These are phyloP conservation scores for Zaprionus bogoriensis DNA, from an alignment of 2,888 invertebrate species.

Conservation along the genomic window DNA sequence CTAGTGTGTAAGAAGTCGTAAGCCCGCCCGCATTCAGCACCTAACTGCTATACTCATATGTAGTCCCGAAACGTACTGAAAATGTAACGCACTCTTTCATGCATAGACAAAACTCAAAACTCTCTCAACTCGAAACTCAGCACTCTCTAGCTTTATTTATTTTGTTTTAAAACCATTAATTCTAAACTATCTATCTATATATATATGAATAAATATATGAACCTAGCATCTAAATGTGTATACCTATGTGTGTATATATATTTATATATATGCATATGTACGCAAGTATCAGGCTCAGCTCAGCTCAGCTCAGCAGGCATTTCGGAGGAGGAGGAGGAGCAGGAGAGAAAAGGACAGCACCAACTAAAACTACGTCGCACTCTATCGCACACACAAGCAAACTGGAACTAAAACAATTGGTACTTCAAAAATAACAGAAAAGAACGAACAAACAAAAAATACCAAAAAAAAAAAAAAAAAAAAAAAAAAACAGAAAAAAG, in stretches of 20 bases:
- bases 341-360: conserved; percentile 46
- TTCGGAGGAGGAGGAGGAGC: conserved; percentile 50
- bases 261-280: too few relatives aligned
- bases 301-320: conserved; percentile 50
- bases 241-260: conserved; percentile 28
- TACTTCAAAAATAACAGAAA: conserved; percentile 46
- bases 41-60: conserved; percentile 15
- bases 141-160: conserved; percentile 34
- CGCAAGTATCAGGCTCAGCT: conserved; percentile 19
- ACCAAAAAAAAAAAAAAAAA: conserved; percentile 25
- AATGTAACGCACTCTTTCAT: conserved; percentile 45
- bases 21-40: conserved; percentile 47
- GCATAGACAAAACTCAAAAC: conserved; percentile 21
- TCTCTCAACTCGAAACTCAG: conserved; percentile 8
- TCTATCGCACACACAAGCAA: conserved; percentile 48
- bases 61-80: conserved; percentile 33
- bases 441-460: conserved; percentile 14
- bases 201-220: conserved; percentile 20
- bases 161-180: conserved; percentile 36
- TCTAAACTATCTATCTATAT: conserved; percentile 37
- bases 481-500: conserved; percentile 10
- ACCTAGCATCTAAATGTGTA: conserved; percentile 43
- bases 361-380: conserved; percentile 50
- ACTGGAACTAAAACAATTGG: conserved; percentile 57
- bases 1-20: conserved; percentile 47